Conservation (phyloP, 2,888 invertebrate species). For the Pediacus dermestoides region DNA sequence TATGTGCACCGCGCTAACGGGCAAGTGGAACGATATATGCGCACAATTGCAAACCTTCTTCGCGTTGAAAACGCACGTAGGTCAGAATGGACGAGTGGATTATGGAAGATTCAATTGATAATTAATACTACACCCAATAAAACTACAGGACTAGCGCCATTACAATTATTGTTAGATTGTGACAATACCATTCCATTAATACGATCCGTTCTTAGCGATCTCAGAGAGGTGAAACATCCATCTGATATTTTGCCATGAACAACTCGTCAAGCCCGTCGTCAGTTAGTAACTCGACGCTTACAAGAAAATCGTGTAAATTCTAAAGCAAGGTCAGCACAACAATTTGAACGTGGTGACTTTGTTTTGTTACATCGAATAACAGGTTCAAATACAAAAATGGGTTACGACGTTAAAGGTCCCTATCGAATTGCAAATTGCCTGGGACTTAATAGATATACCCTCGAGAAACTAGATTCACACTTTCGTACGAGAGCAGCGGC, state of each 20-base stretch:
- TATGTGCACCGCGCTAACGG: conserved; percentile 19
- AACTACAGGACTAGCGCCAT: conserved; percentile 17
- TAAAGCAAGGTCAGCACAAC: conserved; percentile 11
- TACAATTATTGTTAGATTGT: conserved; percentile 17
- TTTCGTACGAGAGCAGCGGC: conserved; percentile 16
- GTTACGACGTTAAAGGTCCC: conserved; percentile 3
- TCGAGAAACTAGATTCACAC: conserved; percentile 11
- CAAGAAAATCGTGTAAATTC: too few species aligned
- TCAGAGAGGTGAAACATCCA: conserved; percentile 2
- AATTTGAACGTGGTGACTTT: conserved; percentile 13
- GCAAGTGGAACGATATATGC: conserved; percentile 21
- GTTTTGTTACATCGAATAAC: too few species aligned
- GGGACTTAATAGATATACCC: neutral
- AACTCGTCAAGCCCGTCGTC: conserved; percentile 3
- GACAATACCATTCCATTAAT: conserved; percentile 20
- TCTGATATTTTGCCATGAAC: conserved; percentile 1
- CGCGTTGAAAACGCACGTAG: conserved; percentile 13
- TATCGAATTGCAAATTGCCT: conserved; percentile 5
- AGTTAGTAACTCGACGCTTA: conserved; percentile 2
- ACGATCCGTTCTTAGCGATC: too few species aligned
- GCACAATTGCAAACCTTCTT: conserved; percentile 16
- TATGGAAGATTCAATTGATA: conserved; percentile 16
- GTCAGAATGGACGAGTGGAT: conserved; percentile 19
- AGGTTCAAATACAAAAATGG: conserved; percentile 3
- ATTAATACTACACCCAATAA: conserved; percentile 21